Evolutionary conservation across 2,888 invertebrate species (phyloP).

Genomic region (Homarus gammarus): DNA sequence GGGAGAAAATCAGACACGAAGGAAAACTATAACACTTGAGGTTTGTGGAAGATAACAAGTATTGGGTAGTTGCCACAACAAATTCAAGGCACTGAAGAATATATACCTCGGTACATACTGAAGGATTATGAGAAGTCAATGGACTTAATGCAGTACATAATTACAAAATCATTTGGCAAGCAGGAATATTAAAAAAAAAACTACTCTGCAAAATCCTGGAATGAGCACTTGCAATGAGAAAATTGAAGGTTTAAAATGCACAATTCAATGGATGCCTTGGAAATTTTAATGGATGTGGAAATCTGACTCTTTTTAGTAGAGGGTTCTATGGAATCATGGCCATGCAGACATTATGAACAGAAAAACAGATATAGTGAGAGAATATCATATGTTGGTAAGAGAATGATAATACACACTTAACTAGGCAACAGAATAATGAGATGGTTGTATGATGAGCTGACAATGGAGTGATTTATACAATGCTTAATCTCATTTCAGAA

Average conservation of each 20-base stretch:
- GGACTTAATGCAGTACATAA: background rate
- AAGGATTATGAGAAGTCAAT: background rate
- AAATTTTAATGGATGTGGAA: background rate
- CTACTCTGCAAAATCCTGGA: background rate
- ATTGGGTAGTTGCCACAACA: background rate
- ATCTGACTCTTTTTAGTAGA: background rate
- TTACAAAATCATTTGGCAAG: background rate
- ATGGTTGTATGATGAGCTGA: background rate
- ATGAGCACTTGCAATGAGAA: background rate
- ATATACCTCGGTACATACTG: background rate
- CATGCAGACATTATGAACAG: too few relatives aligned
- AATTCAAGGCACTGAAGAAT: conserved; percentile 18
- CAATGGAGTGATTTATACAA: background rate
- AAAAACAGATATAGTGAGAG: too few relatives aligned
- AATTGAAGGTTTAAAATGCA: background rate
- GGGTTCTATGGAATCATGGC: background rate
- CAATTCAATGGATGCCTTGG: too few relatives aligned
- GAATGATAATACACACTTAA: too few relatives aligned
- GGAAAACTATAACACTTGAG: background rate
- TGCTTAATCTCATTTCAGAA: background rate
- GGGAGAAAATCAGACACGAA: background rate
- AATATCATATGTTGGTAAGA: too few relatives aligned
- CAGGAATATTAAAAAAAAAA: background rate
- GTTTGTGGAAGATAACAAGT: background rate
- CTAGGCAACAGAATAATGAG: background rate